A percentile compares a stretch with the other conserved stretches of the same genome.
Conservation (phyloP, 2,888 invertebrate species). For the Scaptomyza tumidula region DNA sequence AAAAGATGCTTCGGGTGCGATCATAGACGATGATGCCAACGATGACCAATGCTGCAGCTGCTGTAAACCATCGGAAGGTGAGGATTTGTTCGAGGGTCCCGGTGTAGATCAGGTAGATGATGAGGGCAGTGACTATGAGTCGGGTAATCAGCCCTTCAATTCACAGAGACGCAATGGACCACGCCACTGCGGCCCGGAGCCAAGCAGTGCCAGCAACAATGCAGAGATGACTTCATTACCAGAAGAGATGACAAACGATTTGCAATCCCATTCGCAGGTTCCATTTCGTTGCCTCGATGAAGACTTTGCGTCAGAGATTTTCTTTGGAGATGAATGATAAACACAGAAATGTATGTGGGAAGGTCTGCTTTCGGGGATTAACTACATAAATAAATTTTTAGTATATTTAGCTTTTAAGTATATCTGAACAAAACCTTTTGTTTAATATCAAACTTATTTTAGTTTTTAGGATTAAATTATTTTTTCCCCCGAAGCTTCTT, state of each 20-base stretch:
- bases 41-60: constrained; percentile 29
- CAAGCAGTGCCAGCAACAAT: constrained; percentile 9
- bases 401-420: neutral
- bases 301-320: constrained; percentile 53
- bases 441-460: neutral
- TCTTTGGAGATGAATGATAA: constrained; percentile 45
- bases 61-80: neutral
- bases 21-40: neutral
- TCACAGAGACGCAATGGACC: constrained; percentile 56
- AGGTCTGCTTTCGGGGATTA: neutral
- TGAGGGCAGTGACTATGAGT: constrained; percentile 27
- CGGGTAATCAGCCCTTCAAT: constrained; percentile 28
- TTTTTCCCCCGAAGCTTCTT: too few species aligned
- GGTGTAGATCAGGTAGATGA: constrained; percentile 28
- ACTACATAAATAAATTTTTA: constrained; percentile 9
- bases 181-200: constrained; percentile 38
- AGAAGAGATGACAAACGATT: neutral
- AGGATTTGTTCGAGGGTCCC: constrained; percentile 1
- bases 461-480: too few species aligned
- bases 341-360: neutral
- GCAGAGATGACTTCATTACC: neutral
- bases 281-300: constrained; percentile 52
- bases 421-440: neutral
- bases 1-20: neutral
- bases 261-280: neutral